Base-by-base conservation (phyloP, 1,140 invertebrate species). In the Drosophila insularis region DNA sequence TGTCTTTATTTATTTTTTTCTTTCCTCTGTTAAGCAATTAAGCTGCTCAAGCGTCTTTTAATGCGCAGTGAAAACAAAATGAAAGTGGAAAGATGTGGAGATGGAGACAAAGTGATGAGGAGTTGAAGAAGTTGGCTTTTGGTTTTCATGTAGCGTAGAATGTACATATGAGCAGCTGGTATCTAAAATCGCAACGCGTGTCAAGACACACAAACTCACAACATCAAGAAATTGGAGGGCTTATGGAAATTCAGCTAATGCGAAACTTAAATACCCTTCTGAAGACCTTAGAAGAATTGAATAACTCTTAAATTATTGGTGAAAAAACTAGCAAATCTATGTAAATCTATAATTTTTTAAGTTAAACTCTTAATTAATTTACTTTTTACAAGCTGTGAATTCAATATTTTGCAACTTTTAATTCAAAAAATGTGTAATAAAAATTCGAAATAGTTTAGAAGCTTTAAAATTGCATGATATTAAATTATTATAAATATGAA, bases 11-110 rank as follows among this genome's bases (percentile, higher is more conserved):
- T 27, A 27, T 74, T 56, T 68, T 11, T 63, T 59, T 58, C 60
- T 55, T 58, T 71, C 82, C 68, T 62, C 65, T 84, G 68, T 80
- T 80, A 55, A 74, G 79, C 84, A 87, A 87, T 87, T 87, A 87
- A 87, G 84, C 84, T 80, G 79, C 76, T 87, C 84, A 81, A 87
- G 72, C 75, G 82, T 81, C 72, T 82, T 27, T 87, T 82, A 89
- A 89, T 87, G 84, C 84, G 72, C 76, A 87, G 82, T 87, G 82
- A 87, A 87, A 87, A 77, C 76, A 63, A 87, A 87, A 87, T 87
- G 82, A 87, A 87, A 87, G 82, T 87, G 82, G 67, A 76, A 53
- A 61, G 68, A 53, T 55, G 72, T 56, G 61, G 65, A 71, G 63
- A 68, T 68, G 74, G 58, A 68, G 74, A 71, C 43, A 50, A 50